A percentile compares a stretch with the other conserved stretches of the same genome.
Evolutionary conservation across 1,140 invertebrate genomes (phyloP).

Genomic region (Papilio polytes): DNA sequence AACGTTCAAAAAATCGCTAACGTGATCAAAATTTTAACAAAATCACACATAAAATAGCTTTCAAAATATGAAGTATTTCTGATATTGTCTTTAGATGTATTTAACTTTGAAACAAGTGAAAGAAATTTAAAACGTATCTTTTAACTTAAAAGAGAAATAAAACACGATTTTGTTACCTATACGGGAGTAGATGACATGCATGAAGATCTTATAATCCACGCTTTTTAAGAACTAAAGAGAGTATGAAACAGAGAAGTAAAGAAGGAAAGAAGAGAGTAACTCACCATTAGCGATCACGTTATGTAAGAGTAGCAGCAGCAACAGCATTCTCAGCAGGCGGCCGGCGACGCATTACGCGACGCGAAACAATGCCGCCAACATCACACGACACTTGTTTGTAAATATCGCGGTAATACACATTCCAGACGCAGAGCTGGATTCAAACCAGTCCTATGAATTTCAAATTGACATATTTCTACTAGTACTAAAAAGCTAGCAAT

Average conservation of each 20-base stretch:
- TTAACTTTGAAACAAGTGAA: too few species aligned
- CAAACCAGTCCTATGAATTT: neutral
- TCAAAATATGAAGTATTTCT: too few species aligned
- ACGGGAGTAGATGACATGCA: neutral
- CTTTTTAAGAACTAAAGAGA: neutral
- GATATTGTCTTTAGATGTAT: too few species aligned
- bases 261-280: conserved; percentile 35
- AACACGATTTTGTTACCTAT: too few species aligned
- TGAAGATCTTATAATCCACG: neutral
- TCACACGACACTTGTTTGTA: conserved; percentile 54
- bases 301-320: conserved; percentile 54
- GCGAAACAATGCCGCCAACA: conserved; percentile 42
- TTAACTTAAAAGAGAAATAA: too few species aligned
- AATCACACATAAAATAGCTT: too few species aligned
- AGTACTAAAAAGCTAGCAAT: neutral
- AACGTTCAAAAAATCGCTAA: too few species aligned
- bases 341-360: conserved; percentile 35
- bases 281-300: conserved; percentile 51
- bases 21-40: too few species aligned
- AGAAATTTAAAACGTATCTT: too few species aligned
- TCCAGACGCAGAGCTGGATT: conserved; percentile 48
- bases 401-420: conserved; percentile 56
- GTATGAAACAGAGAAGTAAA: neutral
- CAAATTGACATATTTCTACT: neutral
- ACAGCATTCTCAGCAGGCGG: conserved; percentile 54